These are phyloP conservation scores for Pelochelys cantorii DNA, from an alignment of 2,797 vertebrate genomes.

Conservation along the genomic window DNA sequence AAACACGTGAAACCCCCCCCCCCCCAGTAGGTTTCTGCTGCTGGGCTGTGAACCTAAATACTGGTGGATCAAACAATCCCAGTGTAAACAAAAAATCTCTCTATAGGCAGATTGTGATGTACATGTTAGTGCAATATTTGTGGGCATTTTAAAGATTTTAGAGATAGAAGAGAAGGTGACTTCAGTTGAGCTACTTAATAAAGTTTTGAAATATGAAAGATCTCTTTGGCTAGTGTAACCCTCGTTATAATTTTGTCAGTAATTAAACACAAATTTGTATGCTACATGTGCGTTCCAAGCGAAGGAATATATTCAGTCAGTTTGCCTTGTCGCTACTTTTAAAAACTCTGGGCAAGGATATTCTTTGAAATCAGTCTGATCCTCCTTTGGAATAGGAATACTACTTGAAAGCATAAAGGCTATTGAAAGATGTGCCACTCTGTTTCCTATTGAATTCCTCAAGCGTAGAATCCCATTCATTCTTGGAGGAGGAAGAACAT, in stretches of 20 bases:
- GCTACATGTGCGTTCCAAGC: background rate
- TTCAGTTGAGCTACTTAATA: background rate
- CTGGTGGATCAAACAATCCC: background rate
- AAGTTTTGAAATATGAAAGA: background rate
- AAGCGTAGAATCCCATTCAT: accelerated
- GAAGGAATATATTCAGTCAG: constrained; percentile 8
- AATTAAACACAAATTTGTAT: background rate
- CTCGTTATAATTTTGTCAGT: background rate
- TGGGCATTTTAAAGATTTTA: background rate
- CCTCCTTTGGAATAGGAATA: background rate
- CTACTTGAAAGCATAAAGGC: background rate
- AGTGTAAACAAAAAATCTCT: background rate
- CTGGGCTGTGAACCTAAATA: background rate
- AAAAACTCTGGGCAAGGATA: accelerated
- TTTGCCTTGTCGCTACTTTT: accelerated
- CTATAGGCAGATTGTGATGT: no score
- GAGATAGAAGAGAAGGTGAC: background rate
- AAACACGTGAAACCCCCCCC: background rate
- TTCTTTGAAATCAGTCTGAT: background rate
- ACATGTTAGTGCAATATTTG: background rate
- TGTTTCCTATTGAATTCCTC: background rate
- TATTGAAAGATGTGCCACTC: background rate
- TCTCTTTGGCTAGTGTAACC: background rate
- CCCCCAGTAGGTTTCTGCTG: background rate
- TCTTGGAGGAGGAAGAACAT: background rate